Percentiles rank a stretch among this genome's conserved stretches.
phyloP scores from a whole-genome alignment of 2,113 vertebrate species.

The Laticauda laticaudata region DNA sequence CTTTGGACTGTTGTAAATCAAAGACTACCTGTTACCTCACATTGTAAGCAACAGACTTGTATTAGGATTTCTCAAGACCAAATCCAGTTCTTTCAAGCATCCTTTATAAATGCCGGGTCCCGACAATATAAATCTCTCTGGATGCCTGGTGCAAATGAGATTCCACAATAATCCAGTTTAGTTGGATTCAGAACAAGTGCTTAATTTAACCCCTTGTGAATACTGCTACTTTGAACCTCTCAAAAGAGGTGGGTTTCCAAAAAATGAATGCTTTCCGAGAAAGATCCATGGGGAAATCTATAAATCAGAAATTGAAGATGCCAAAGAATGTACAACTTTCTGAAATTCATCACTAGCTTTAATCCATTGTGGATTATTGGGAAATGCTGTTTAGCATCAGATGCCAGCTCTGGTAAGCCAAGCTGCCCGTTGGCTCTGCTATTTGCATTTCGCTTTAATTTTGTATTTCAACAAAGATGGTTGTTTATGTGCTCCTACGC shows the following conservation, averaged over 20 bases:
- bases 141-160: neutral
- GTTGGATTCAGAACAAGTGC: neutral
- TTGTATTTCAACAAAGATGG: neutral
- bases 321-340: neutral
- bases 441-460: constrained; percentile 19
- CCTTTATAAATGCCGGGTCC: neutral
- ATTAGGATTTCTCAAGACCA: neutral
- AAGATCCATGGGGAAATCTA: neutral
- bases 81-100: neutral
- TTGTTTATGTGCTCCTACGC: neutral
- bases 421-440: constrained; percentile 1
- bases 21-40: neutral
- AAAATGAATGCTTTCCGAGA: neutral
- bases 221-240: neutral
- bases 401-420: neutral
- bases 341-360: neutral
- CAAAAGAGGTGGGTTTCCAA: neutral
- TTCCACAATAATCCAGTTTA: neutral
- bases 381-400: neutral
- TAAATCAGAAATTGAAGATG: neutral
- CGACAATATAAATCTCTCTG: neutral
- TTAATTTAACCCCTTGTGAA: neutral
- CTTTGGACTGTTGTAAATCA: neutral
- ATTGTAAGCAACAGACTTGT: neutral
- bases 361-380: neutral